Conservation (phyloP, 2,888 invertebrate species). For the Stegophylla sp. region DNA sequence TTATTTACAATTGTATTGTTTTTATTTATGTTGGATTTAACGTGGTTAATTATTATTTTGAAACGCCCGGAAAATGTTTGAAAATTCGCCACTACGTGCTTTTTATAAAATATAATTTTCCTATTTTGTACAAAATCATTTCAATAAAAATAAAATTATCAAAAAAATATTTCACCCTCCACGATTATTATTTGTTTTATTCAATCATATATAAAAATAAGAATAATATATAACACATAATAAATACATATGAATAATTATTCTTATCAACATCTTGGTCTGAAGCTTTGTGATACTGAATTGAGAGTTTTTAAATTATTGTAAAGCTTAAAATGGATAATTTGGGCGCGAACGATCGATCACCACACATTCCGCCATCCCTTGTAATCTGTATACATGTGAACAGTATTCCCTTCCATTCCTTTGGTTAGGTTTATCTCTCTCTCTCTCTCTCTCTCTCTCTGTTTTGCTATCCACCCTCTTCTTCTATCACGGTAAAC, state of each 20-base stretch:
- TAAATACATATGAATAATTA: too few species aligned
- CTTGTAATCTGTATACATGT: constrained; percentile 23
- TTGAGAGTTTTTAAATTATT: background rate
- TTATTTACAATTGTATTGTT: too few species aligned
- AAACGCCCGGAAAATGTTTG: too few species aligned
- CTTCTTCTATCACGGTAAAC: constrained; percentile 16
- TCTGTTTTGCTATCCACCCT: constrained; percentile 9
- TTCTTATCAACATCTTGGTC: background rate
- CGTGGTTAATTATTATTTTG: too few species aligned
- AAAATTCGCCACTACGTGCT: too few species aligned
- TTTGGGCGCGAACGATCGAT: constrained; percentile 36
- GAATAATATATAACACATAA: too few species aligned
- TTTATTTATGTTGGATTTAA: too few species aligned
- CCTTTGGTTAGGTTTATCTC: constrained; percentile 24
- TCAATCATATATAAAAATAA: too few species aligned
- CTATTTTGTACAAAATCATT: too few species aligned
- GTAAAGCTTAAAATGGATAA: background rate
- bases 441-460: background rate
- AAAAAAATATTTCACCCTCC: background rate
- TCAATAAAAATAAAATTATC: too few species aligned
- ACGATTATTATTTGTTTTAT: too few species aligned
- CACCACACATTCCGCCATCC: constrained; percentile 13
- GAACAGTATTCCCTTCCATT: constrained; percentile 1
- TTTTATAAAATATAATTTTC: too few species aligned
- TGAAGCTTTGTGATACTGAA: background rate